Conservation (phyloP, 2,797 vertebrate species). For the Brachyalestes nurse region DNA sequence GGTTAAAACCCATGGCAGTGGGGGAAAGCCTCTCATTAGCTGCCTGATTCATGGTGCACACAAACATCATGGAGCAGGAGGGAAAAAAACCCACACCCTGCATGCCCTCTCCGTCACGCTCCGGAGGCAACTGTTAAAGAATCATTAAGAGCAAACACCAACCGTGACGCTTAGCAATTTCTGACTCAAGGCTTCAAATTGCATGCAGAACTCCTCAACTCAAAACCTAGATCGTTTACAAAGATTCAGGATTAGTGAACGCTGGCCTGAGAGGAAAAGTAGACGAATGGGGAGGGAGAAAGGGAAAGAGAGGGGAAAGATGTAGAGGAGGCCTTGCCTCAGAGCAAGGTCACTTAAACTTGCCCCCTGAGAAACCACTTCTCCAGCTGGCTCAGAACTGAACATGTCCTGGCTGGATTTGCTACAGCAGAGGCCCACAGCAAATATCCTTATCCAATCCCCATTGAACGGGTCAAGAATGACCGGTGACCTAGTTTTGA, state of each 20-base stretch:
- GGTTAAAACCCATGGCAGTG: neutral
- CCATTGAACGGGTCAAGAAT: conserved; percentile 37
- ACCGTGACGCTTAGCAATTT: conserved; percentile 66
- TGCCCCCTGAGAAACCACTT: conserved; percentile 25
- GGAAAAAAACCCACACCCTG: conserved; percentile 32
- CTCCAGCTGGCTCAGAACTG: conserved; percentile 35
- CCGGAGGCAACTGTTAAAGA: conserved; percentile 65
- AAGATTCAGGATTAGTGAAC: conserved; percentile 34
- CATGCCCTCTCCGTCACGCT: conserved; percentile 59
- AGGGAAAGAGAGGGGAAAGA: conserved; percentile 22
- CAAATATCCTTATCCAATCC: conserved; percentile 40
- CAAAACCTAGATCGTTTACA: conserved; percentile 45
- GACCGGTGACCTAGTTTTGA: conserved; percentile 40
- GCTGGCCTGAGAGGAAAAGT: neutral
- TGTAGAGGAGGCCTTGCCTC: conserved; percentile 18
- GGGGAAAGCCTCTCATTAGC: conserved; percentile 44
- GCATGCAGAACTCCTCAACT: conserved; percentile 54
- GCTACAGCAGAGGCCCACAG: conserved; percentile 23
- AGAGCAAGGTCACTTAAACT: conserved; percentile 34
- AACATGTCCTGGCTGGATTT: conserved; percentile 35
- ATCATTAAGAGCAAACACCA: conserved; percentile 68
- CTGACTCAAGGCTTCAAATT: conserved; percentile 52
- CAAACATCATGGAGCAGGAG: conserved; percentile 6
- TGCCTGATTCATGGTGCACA: conserved; percentile 32
- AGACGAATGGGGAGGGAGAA: neutral